A percentile compares a stretch with the other conserved stretches of the same genome.
Conservation (phyloP, 2,113 vertebrate genomes). For the Trogon surrucura region DNA sequence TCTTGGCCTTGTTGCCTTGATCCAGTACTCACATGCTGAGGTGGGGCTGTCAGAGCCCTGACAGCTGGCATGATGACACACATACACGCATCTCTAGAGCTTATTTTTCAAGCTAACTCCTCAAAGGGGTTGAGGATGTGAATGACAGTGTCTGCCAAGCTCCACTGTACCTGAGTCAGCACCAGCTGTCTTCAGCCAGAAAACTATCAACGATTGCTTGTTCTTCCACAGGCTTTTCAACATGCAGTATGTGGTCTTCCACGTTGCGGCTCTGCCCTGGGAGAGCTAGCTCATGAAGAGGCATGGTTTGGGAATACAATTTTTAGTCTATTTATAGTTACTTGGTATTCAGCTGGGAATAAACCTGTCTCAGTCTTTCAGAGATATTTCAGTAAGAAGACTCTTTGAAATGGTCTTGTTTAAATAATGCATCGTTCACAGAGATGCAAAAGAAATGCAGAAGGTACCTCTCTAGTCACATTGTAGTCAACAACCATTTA, state of each 20-base stretch:
- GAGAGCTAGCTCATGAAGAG: background rate
- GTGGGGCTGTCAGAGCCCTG: slow-evolving; percentile 53
- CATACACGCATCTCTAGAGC: slow-evolving; percentile 1
- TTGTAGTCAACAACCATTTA: background rate
- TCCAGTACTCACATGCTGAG: slow-evolving; percentile 50
- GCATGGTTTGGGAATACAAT: background rate
- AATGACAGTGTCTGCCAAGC: slow-evolving; percentile 51
- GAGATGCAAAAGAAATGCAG: background rate
- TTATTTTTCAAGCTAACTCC: slow-evolving; percentile 51
- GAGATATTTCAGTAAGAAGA: background rate
- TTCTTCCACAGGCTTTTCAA: background rate
- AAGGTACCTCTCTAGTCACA: background rate
- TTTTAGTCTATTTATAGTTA: background rate
- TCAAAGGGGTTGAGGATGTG: slow-evolving; percentile 39
- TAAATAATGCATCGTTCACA: background rate
- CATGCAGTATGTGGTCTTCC: background rate
- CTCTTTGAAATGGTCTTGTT: background rate
- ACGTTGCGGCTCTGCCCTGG: background rate
- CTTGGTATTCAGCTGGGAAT: background rate
- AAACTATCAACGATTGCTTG: background rate
- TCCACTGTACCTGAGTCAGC: slow-evolving; percentile 62
- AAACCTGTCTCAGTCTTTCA: background rate
- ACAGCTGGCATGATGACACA: slow-evolving; percentile 61
- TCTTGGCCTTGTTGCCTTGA: slow-evolving; percentile 59
- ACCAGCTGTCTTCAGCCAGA: slow-evolving; percentile 51